A percentile compares a stretch with the other conserved stretches of the same genome.
Conservation (phyloP, 2,797 vertebrate species). For the Rhinichthys osculus region DNA sequence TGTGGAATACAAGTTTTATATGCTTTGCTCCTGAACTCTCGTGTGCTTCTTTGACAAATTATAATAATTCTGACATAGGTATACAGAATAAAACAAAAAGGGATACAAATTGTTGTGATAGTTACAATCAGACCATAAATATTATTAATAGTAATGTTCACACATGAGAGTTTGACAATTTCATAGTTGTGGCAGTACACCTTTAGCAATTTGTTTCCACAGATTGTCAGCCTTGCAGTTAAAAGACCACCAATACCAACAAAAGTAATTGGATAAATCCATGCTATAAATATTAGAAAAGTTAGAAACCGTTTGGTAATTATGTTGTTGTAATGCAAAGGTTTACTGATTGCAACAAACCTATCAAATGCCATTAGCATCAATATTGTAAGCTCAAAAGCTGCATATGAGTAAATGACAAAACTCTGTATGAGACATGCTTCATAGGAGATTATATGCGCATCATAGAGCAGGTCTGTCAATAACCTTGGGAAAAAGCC, state of each 20-base stretch:
- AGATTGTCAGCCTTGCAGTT: neutral
- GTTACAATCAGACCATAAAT: constrained; percentile 4
- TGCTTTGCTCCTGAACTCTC: constrained; percentile 67
- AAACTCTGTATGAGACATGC: constrained; percentile 54
- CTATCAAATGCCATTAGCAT: constrained; percentile 60
- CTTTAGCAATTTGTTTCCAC: constrained; percentile 21
- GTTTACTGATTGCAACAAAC: constrained; percentile 56
- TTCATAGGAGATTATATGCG: constrained; percentile 37
- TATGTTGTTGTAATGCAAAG: constrained; percentile 55
- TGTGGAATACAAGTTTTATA: constrained; percentile 72
- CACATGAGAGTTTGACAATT: constrained; percentile 37
- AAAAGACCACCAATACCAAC: constrained; percentile 22
- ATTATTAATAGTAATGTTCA: neutral
- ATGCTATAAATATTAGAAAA: constrained; percentile 34
- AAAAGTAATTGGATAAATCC: constrained; percentile 45
- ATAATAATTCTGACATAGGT: constrained; percentile 57
- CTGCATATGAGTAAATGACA: constrained; percentile 55
- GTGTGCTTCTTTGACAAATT: constrained; percentile 63
- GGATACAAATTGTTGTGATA: neutral
- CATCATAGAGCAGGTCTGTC: constrained; percentile 42
- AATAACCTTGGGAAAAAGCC: constrained; percentile 57
- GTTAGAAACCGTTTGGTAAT: constrained; percentile 42
- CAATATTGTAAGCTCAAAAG: constrained; percentile 55
- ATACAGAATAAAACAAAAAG: constrained; percentile 17
- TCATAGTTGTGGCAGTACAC: constrained; percentile 41